Base-by-base conservation (phyloP, 2,113 vertebrate genomes). In the Actenoides lindsayi region DNA sequence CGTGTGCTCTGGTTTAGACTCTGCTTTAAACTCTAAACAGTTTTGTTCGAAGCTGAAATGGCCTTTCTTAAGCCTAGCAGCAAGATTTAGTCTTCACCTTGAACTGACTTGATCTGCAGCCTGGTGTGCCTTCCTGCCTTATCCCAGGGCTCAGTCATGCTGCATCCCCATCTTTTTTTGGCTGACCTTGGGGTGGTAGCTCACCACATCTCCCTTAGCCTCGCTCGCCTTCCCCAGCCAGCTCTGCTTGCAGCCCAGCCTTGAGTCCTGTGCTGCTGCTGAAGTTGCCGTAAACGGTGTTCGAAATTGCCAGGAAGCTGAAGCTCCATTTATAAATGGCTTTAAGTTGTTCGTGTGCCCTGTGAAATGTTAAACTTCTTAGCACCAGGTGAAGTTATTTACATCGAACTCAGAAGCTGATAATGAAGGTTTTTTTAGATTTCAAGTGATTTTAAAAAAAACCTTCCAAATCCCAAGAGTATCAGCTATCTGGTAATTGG, bases 401-500 rank as follows among this genome's bases (percentile, higher is more conserved):
- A 95, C 96, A 96, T 96, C 95, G 37, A 93, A 83, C 92, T 98
- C 97, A 92, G 96, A 97, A 97, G 95, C 95, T 95, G 95, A 97
- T 96, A 94, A 84, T 91, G 94, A 97, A 97, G 96, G 97, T 97
- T 97, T 96, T 96, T 97, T 97, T 95, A 96, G 91, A 97, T 96
- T 94, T 97, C 94, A 96, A 98, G 96, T 96, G 91, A 85, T 95
- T 96, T 54, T 51, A 96, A 95, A 84, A 94, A 97, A 60, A 96
- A 96, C 97, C 74, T 93, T 83, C 89, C 93, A 93, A 94, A 93
- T 98, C 98, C 98, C 98, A 78, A 93, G 98, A 89, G 98, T 96
- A 98, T 98, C 95, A 93, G 97, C 95, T 90, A 95, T 96, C 96
- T 94, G 97, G 97, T 98, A 98, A 98, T 98, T 98, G 98, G 98